Conservation (phyloP, 2,113 vertebrate genomes). For the Macrotus californicus region DNA sequence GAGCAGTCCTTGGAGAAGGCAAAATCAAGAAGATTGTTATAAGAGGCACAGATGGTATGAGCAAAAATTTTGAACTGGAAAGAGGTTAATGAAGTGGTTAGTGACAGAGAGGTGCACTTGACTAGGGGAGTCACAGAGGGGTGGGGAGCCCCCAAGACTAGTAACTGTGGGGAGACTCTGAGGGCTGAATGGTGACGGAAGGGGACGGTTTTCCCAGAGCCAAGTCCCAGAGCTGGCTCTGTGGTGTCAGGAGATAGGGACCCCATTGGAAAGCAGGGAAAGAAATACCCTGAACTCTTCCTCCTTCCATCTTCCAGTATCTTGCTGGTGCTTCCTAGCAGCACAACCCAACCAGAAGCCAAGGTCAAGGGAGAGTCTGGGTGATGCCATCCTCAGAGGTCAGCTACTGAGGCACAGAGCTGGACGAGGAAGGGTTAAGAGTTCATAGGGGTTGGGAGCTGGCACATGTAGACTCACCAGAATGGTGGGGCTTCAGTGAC, state of each 20-base stretch:
- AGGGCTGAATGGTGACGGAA: not conserved
- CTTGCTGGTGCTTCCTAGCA: not conserved
- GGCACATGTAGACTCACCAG: not conserved
- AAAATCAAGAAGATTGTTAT: not conserved
- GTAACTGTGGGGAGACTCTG: not conserved
- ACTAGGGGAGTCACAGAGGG: not conserved
- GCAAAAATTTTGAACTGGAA: not conserved
- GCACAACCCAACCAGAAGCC: not conserved
- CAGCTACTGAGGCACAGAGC: not conserved
- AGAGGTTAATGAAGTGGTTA: not conserved
- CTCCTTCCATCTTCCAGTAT: not conserved
- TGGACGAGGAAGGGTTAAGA: not conserved
- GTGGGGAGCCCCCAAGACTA: not conserved
- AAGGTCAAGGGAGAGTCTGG: not conserved
- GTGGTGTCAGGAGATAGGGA: not conserved
- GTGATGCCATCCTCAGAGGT: not conserved
- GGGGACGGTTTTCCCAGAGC: not conserved
- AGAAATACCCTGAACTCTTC: not conserved
- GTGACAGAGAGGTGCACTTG: not conserved
- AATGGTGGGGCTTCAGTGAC: not conserved
- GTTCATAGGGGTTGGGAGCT: rapidly evolving
- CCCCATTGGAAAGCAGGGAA: not conserved
- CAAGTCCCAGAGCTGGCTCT: not conserved
- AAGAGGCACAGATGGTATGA: not conserved
- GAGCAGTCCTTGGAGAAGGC: not conserved